These are phyloP conservation scores for Apolygus lucorum DNA, from an alignment of 1,140 invertebrate species.

Conservation along the genomic window DNA sequence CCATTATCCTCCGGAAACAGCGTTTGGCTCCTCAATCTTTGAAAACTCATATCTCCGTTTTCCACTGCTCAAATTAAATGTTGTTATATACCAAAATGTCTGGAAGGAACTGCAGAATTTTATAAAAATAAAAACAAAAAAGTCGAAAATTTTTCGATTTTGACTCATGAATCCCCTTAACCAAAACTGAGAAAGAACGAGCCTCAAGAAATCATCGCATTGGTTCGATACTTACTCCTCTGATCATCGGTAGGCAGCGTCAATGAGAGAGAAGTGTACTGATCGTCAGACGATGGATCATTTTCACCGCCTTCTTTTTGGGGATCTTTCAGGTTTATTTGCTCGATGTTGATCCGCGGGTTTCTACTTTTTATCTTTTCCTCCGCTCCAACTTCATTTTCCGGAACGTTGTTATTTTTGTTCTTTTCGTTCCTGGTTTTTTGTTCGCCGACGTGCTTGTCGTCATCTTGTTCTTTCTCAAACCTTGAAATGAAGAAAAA, in stretches of 20 bases:
- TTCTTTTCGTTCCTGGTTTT: neutral
- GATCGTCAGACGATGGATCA: constrained; percentile 21
- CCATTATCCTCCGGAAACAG: too few species aligned
- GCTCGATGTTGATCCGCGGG: neutral
- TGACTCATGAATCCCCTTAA: too few species aligned
- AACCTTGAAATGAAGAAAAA: neutral
- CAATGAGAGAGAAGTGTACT: constrained; percentile 18
- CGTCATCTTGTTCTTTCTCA: neutral
- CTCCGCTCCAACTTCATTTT: neutral
- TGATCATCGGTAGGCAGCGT: constrained; percentile 5
- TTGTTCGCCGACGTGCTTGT: neutral
- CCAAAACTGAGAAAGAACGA: too few species aligned
- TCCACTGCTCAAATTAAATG: too few species aligned
- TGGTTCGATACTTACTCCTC: neutral
- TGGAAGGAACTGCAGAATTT: too few species aligned
- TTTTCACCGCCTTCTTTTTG: constrained; percentile 4
- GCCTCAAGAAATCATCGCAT: too few species aligned
- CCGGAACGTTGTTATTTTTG: neutral
- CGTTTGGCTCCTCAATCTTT: too few species aligned
- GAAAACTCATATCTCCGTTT: too few species aligned
- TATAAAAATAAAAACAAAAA: too few species aligned
- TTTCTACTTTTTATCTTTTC: neutral
- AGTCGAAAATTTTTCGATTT: too few species aligned
- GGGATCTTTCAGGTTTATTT: neutral
- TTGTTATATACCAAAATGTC: too few species aligned